Base-by-base conservation (phyloP, 2,888 invertebrate species). In the Hyles lineata region DNA sequence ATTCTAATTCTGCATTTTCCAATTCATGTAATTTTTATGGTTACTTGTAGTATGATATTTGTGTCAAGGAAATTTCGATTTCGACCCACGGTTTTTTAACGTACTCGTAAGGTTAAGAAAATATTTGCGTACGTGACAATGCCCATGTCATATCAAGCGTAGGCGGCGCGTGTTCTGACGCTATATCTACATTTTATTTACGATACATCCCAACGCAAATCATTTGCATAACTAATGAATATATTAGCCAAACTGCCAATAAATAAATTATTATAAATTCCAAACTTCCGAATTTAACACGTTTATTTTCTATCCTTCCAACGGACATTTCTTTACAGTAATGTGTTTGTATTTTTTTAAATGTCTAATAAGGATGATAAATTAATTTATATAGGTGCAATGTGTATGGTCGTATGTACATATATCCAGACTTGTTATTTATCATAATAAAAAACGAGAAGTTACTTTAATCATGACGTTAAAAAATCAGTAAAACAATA, bases 111-210 rank as follows among this genome's bases (percentile, higher is more conserved):
- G 43, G 63, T 70, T 23, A 21, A 62, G 21, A 52, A 60, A 75
- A 61, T 70, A 74, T 60, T 19, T 71, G 59, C 63, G 63, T 63
- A 63, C 63, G 63, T 63, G 63, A 63, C 63, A 63, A 63, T 35
- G 63, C 11, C n/a, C 63, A 63, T 63, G 43, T 63, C 43, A 21
- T 23, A 9, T 2, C 21, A 15, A 5, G 63, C 63, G 63, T 63
- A 35, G 63, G 63, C 63, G 63, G 63, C 4, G 21, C 19, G 55
- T n/a, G 55, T 43, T 43, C 43, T 8, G 55, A n/a, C 15, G 21
- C 21, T 63, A 4, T 43, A 63, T 63, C 63, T 43, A 62, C 9
- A 21, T 21, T 63, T 43, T 63, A 63, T 63, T 63, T 63, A 21
- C 35, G 35, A 29, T 61, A 61, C 19, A 29, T 29, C 29, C 29